Conservation (phyloP, 1,140 invertebrate genomes). For the Antheraea pernyi region DNA sequence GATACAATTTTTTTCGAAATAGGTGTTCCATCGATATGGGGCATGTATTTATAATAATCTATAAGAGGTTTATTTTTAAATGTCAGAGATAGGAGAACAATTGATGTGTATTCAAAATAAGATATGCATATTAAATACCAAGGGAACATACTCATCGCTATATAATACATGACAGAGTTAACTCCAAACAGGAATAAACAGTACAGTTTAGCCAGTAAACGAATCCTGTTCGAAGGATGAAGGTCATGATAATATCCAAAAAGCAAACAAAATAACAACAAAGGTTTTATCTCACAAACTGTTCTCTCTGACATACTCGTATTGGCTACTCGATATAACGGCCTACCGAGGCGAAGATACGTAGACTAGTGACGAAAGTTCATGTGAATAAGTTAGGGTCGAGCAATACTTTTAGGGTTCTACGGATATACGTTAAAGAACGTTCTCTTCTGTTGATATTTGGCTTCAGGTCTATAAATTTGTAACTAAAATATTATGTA, state of each 20-base stretch:
- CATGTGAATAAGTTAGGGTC: neutral
- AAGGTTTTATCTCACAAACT: neutral
- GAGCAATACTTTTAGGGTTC: neutral
- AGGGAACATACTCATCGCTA: neutral
- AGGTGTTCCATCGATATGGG: neutral
- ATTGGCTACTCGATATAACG: neutral
- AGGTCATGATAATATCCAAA: neutral
- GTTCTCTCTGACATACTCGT: constrained; percentile 1
- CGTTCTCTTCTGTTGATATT: too few relatives aligned
- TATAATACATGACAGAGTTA: neutral
- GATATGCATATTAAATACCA: neutral
- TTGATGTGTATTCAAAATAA: neutral
- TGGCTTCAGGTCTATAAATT: too few relatives aligned
- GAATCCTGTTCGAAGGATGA: neutral
- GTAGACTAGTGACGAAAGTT: neutral
- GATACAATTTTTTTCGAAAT: neutral
- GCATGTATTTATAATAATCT: neutral
- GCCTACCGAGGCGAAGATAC: neutral
- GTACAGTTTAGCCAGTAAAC: neutral
- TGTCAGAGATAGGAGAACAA: neutral
- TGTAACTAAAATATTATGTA: too few relatives aligned
- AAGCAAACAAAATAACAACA: neutral
- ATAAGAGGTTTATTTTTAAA: neutral
- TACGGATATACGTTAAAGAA: too few relatives aligned
- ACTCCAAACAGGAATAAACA: neutral